Evolutionary conservation across 1,140 invertebrate genomes (phyloP).

Genomic region (Brachionus rubens): DNA sequence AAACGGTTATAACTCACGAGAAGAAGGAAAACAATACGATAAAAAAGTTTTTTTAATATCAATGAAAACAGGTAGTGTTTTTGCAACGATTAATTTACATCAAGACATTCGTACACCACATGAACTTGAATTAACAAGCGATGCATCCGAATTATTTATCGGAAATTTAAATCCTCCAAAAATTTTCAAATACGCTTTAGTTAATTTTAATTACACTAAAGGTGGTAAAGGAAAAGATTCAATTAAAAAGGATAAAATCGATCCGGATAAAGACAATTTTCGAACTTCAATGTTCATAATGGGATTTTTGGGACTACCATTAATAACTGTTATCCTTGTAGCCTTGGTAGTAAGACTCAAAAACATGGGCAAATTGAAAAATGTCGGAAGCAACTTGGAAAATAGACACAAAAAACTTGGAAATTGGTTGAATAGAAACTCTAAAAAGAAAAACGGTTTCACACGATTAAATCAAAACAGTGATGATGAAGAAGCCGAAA

Average conservation of each 20-base stretch:
- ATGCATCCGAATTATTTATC: constrained; percentile 40
- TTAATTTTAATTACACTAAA: constrained; percentile 37
- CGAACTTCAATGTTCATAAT: constrained; percentile 44
- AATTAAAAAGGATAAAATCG: not conserved
- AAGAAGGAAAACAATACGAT: constrained; percentile 25
- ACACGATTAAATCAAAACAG: constrained; percentile 32
- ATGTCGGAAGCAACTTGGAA: constrained; percentile 32
- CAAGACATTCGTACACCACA: constrained; percentile 34
- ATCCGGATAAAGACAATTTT: constrained; percentile 43
- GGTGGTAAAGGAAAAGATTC: not conserved
- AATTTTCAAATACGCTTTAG: constrained; percentile 40
- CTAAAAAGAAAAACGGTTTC: constrained; percentile 32
- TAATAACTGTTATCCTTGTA: not conserved
- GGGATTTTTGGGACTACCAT: constrained; percentile 9
- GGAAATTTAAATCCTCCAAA: constrained; percentile 31
- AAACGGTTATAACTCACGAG: constrained; percentile 42
- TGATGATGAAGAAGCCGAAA: constrained; percentile 42
- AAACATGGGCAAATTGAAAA: constrained; percentile 36
- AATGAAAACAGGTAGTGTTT: not conserved
- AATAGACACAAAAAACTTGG: constrained; percentile 30
- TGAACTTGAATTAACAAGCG: not conserved
- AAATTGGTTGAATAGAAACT: constrained; percentile 25
- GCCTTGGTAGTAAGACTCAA: constrained; percentile 18
- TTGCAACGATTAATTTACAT: constrained; percentile 29
- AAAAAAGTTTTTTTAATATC: constrained; percentile 41